Percentiles rank a stretch among this genome's conserved stretches.
Evolutionary conservation across 2,797 vertebrate species (phyloP).

Genomic region (Acipenser ruthenus): DNA sequence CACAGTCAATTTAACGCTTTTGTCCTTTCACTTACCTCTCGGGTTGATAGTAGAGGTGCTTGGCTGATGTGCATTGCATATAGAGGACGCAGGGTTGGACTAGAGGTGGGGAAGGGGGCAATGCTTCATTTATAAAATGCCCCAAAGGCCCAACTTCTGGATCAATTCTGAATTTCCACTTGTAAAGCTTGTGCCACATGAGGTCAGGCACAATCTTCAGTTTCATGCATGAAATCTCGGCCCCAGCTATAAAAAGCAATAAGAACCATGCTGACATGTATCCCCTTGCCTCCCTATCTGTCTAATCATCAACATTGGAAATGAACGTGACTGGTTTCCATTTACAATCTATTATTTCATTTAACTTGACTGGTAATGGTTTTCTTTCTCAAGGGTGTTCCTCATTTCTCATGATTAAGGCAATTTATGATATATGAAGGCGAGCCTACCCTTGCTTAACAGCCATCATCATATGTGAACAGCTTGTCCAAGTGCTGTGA

Average conservation of each 20-base stretch:
- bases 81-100: background rate
- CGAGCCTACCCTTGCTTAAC: background rate
- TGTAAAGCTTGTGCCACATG: background rate
- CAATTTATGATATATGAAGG: background rate
- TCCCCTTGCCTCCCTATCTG: background rate
- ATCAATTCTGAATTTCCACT: background rate
- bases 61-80: background rate
- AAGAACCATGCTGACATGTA: background rate
- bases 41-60: background rate
- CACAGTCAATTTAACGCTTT: conserved; percentile 7
- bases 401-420: too few species aligned
- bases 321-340: background rate
- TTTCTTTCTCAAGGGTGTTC: too few species aligned
- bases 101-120: background rate
- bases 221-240: background rate
- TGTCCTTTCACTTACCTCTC: conserved; percentile 3
- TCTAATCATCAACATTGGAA: background rate
- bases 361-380: background rate
- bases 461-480: too few species aligned
- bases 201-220: background rate
- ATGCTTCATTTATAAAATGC: background rate
- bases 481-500: too few species aligned
- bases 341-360: conserved; percentile 1
- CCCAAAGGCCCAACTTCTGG: background rate
- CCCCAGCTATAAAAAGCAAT: background rate